Evolutionary conservation across 1,140 invertebrate species (phyloP), one percentile per base, ranked within the genome.

Genomic region (Drosophila erecta): DNA sequence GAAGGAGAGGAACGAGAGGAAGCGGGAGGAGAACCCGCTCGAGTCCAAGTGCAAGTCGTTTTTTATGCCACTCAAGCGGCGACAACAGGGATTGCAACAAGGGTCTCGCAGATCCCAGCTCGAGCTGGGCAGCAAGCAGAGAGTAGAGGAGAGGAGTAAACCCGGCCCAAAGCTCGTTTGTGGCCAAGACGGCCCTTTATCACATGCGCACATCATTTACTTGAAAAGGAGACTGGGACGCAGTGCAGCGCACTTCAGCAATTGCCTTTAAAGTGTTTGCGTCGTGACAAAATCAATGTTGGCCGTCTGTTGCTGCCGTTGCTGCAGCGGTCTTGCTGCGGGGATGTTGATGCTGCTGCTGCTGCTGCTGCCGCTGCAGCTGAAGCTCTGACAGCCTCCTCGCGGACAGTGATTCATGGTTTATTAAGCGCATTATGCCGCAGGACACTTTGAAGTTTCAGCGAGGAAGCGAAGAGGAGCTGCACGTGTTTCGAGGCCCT

Each of bases 241-340:
- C 44, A 59, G 77, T 73, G 77, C 55, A 75, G 79, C 83, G 81
- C 83, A 87, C 83, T 86, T 87, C 74, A 87, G 84, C 84, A 89
- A 89, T 89, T 89, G 85, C 81, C 76, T 87, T 89, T 84, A 89
- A 89, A 89, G 75, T 89, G 83, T 90, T 79, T 89, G 80, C 81
- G 90, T 91, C 90, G 90, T 91, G 90, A 91, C 90, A 91, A 91
- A 91, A 91, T 91, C 90, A 91, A 91, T 91, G 90, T 91, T 84
- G 85, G 47, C 51, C 72, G 72, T 75, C 72, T 75, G 71, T 53
- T 65, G 59, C 37, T 41, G 66, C 37, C 30, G 66, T 54, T 24
- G 35, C 62, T 24, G 53, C 33, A 47, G 62, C 62, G 22, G 4
- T 86, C 76, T 89, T 79, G 78, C 67, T 76, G 55, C 30, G 49